A percentile compares a stretch with the other conserved stretches of the same genome.
Evolutionary conservation across 64 coral and sea anemone genomes (phyloP).

Genomic region (Montipora cactus): DNA sequence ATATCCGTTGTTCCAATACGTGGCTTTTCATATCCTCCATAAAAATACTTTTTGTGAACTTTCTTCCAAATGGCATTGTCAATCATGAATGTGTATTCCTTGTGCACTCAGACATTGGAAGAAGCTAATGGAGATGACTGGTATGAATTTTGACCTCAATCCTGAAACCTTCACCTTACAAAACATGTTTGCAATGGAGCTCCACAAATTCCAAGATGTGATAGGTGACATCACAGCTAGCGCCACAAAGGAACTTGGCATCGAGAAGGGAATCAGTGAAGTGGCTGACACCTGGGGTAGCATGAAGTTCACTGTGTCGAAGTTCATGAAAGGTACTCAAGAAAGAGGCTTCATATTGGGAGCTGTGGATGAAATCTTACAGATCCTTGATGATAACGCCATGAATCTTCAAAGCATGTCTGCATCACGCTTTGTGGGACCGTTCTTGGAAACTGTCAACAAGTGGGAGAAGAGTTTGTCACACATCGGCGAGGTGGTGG

Average conservation of each 20-base stretch:
- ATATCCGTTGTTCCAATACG: too few species aligned
- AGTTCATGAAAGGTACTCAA: slow-evolving; percentile 99
- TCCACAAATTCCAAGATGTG: slow-evolving; percentile 97
- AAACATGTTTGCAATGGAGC: slow-evolving; percentile 99
- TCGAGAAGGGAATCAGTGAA: slow-evolving; percentile 97
- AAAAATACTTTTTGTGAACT: neutral
- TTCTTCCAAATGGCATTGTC: neutral
- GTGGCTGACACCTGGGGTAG: slow-evolving; percentile 90
- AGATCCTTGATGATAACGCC: slow-evolving; percentile 98
- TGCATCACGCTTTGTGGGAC: slow-evolving; percentile 95
- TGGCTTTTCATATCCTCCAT: too few species aligned
- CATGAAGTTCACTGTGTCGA: slow-evolving; percentile 98
- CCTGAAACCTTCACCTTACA: slow-evolving; percentile 98
- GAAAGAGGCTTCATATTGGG: slow-evolving; percentile 97
- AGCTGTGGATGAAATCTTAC: slow-evolving; percentile 91
- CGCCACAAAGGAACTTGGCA: slow-evolving; percentile 97
- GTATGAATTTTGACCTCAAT: slow-evolving; percentile 99
- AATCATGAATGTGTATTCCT: neutral
- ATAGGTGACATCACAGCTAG: slow-evolving; percentile 99
- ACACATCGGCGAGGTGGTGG: slow-evolving; percentile 96
- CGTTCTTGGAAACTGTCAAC: slow-evolving; percentile 97
- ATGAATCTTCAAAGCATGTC: slow-evolving; percentile 99
- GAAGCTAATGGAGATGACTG: slow-evolving; percentile 99
- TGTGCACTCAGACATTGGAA: slow-evolving; percentile 86
- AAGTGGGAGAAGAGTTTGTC: slow-evolving; percentile 99